phyloP scores from a whole-genome alignment of 2,113 vertebrate genomes.

The Boleophthalmus pectinirostris region DNA sequence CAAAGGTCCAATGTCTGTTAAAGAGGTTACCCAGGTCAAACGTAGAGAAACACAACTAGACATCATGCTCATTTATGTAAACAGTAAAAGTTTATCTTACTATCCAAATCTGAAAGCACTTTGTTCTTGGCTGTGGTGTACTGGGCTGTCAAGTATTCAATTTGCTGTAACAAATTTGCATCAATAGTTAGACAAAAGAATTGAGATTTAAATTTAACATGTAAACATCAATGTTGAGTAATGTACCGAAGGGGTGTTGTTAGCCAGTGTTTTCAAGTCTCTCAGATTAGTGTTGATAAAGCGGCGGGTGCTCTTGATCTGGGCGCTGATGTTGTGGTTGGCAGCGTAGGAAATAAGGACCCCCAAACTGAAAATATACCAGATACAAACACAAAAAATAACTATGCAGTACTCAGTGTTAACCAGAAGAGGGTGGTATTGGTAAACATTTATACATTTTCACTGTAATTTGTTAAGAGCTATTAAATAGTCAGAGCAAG shows the following conservation, averaged over 20 bases:
- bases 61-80: neutral
- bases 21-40: neutral
- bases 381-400: neutral
- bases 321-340: conserved; percentile 86
- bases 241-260: conserved; percentile 84
- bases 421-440: conserved; percentile 50
- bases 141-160: conserved; percentile 85
- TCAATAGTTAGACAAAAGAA: conserved; percentile 10
- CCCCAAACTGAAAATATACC: conserved; percentile 79
- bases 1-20: conserved; percentile 83
- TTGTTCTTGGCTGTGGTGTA: conserved; percentile 88
- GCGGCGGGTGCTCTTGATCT: conserved; percentile 79
- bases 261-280: conserved; percentile 86
- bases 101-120: conserved; percentile 87
- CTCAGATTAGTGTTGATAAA: conserved; percentile 88
- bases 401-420: neutral
- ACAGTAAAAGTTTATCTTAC: conserved; percentile 77
- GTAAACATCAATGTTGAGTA: neutral
- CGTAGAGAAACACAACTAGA: neutral
- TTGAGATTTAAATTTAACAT: neutral
- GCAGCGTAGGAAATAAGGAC: conserved; percentile 84
- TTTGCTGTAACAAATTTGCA: conserved; percentile 82
- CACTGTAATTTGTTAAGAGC: too few relatives aligned
- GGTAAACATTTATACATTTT: conserved; percentile 11
- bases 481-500: too few relatives aligned